Base-by-base conservation (phyloP, 2,113 vertebrate species). In the Hippopotamus amphibius region DNA sequence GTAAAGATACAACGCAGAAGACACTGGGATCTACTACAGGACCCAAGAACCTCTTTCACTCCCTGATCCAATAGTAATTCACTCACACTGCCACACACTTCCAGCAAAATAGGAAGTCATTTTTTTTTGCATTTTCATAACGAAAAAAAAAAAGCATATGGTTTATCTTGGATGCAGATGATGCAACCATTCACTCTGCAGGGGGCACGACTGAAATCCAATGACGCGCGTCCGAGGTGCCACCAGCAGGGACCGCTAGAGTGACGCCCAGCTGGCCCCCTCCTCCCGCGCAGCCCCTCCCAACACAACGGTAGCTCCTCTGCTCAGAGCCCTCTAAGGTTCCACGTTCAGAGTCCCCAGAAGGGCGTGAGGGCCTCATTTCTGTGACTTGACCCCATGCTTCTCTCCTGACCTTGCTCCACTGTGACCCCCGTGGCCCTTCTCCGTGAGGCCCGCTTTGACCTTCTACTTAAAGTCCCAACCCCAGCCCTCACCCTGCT, bases 171-270 rank as follows among this genome's bases (percentile, higher is more conserved):
- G 26, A 65, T 10, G 46, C 26, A 5, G 7, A 24, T 0, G 43
- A 41, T 0, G 68, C 43, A 0, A 7, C 5, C 68, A 3, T 6
- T 19, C 19, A 11, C 61, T 7, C 43, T 17, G 80, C 3, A 30
- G 43, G 66, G 4, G 57, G n/a, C 28, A 0, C 3, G 2, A 8
- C 33, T 33, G 57, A n/a, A 26, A 24, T 16, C 33, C 16, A 2
- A 4, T 2, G 3, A 2, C 0, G 15, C 26, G 66, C 93, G 46
- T 15, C 7, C 24, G 2, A 6, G 2, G 43, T 0, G 9, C 11
- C 15, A 3, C 53, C 53, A 26, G 50, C 50, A 57, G 53, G 19
- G 53, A 9, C 5, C 33, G 6, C 53, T 8, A 33, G 50, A 6
- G 7, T 12, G 13, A 24, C 5, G 16, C 22, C 65, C n/a, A 24